A percentile compares a stretch with the other conserved stretches of the same genome.
phyloP scores from a whole-genome alignment of 1,140 invertebrate genomes.

The Sinonovacula constricta region DNA sequence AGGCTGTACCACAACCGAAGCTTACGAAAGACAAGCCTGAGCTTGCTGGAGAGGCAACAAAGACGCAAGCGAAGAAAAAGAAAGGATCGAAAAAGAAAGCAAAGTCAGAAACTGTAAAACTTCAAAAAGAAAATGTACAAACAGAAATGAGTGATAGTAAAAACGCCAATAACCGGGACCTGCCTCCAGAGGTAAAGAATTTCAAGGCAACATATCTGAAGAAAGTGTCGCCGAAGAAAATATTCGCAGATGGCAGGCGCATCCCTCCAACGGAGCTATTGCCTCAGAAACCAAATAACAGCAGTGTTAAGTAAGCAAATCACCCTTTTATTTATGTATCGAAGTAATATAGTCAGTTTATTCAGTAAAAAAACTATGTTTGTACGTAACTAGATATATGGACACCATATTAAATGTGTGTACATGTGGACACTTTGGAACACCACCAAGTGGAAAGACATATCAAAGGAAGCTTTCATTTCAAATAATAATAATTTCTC shows the following conservation, averaged over 20 bases:
- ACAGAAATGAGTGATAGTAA: neutral
- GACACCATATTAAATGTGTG: no score
- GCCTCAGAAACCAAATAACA: slow-evolving; percentile 73
- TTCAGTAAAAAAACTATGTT: no score
- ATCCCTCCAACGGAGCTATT: slow-evolving; percentile 71
- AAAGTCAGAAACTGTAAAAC: neutral
- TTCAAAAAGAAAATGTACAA: slow-evolving; percentile 5
- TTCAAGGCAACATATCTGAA: slow-evolving; percentile 68
- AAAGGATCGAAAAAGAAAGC: neutral
- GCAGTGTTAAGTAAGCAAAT: slow-evolving; percentile 69
- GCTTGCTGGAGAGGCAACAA: neutral
- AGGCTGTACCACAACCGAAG: neutral
- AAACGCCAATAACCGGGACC: slow-evolving; percentile 23
- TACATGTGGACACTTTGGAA: no score
- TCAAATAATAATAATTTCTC: no score
- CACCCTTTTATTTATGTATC: no score
- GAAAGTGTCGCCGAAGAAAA: slow-evolving; percentile 70
- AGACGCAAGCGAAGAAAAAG: neutral
- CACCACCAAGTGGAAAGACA: no score
- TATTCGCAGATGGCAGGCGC: slow-evolving; percentile 70
- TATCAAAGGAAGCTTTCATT: no score
- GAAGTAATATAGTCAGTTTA: no score
- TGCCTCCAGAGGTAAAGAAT: slow-evolving; percentile 64
- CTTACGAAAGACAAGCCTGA: no score
- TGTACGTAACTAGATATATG: no score